These are phyloP conservation scores for Mionectes macconnelli DNA, from an alignment of 2,113 vertebrate genomes.

Conservation along the genomic window DNA sequence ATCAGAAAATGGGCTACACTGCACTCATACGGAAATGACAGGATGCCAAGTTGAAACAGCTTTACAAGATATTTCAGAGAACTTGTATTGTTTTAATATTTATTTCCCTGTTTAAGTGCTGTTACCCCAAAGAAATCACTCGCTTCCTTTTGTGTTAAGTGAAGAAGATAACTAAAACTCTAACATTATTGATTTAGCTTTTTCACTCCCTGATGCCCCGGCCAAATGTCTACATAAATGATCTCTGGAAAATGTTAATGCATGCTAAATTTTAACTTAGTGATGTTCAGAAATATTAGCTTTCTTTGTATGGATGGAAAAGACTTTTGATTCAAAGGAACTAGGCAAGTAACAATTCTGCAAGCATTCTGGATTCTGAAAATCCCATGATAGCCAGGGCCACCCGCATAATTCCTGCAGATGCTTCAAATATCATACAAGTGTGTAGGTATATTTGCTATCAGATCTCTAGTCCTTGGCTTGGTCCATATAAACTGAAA, in stretches of 20 bases:
- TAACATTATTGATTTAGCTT: neutral
- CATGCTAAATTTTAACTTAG: neutral
- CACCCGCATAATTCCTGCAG: neutral
- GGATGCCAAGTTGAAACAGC: neutral
- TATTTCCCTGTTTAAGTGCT: neutral
- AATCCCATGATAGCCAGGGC: neutral
- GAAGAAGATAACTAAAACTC: neutral
- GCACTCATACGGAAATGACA: neutral
- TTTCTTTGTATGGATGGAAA: neutral
- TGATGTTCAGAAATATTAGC: neutral
- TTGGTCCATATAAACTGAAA: neutral
- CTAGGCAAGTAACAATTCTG: neutral
- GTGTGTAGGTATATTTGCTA: neutral
- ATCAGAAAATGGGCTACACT: neutral
- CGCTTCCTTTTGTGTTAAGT: neutral
- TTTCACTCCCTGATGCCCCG: neutral
- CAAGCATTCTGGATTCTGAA: neutral
- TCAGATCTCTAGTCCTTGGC: neutral
- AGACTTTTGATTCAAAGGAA: neutral
- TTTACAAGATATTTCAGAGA: neutral
- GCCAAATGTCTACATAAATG: neutral
- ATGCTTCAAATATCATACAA: neutral
- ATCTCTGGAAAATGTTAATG: neutral
- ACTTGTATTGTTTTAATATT: neutral
- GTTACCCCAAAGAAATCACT: neutral